Conservation (phyloP, 2,113 vertebrate species). For the Cairina moschata region DNA sequence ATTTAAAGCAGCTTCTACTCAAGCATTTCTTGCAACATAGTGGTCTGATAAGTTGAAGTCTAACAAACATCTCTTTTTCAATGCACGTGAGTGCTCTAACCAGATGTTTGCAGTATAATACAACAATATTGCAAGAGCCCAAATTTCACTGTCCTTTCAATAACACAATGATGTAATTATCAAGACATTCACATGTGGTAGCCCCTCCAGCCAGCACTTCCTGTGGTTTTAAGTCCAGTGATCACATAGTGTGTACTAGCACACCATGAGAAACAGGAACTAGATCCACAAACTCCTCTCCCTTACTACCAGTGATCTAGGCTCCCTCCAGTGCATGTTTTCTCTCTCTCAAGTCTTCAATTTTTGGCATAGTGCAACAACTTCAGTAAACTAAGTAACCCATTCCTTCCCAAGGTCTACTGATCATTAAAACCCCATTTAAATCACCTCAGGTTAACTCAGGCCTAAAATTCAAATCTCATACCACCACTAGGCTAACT, state of each 20-base stretch:
- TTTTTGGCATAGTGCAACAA: background rate
- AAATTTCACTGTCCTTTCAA: background rate
- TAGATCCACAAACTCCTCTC: background rate
- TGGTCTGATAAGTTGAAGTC: background rate
- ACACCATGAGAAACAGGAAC: background rate
- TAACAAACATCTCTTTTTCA: background rate
- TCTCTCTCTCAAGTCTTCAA: background rate
- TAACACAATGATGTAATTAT: background rate
- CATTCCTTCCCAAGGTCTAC: too few relatives aligned
- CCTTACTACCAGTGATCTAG: background rate
- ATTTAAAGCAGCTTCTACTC: background rate
- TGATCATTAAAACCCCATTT: background rate
- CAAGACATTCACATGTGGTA: background rate
- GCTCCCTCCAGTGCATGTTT: background rate
- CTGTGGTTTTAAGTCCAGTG: background rate
- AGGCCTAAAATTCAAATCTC: background rate
- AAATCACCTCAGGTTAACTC: background rate
- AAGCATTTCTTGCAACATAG: background rate
- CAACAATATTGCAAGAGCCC: background rate
- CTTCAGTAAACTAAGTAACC: background rate
- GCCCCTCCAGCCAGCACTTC: background rate
- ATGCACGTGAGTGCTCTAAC: background rate
- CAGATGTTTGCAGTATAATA: background rate
- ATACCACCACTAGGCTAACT: background rate
- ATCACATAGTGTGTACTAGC: background rate